Conservation (phyloP, 2,113 vertebrate species). For the Aptenodytes forsteri region DNA sequence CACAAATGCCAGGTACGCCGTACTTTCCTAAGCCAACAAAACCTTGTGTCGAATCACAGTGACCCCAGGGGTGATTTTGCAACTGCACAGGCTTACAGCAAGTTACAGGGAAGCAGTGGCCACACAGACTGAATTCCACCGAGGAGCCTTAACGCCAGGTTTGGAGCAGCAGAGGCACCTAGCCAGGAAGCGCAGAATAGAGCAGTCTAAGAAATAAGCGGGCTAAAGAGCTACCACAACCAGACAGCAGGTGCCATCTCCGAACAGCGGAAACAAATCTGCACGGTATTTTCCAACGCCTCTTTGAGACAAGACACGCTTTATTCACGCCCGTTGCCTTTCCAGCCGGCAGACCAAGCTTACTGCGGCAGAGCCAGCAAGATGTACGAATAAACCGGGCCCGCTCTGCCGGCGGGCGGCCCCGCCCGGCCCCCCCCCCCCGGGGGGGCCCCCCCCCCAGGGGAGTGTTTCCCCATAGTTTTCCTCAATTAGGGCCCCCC, state of each 20-base stretch:
- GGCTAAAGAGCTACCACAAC: not conserved
- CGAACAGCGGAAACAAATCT: not conserved
- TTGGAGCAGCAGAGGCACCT: fast-evolving
- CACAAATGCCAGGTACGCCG: not conserved
- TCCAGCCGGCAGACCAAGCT: not conserved
- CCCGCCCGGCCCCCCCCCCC: not conserved
- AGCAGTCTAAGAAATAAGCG: too few species aligned
- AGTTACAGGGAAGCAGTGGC: not conserved
- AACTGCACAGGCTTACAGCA: not conserved
- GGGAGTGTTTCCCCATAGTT: too few species aligned
- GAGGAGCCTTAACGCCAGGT: fast-evolving
- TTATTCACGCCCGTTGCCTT: not conserved
- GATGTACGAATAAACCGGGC: fast-evolving
- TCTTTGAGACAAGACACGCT: fast-evolving
- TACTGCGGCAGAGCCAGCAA: not conserved
- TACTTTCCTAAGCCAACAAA: not conserved
- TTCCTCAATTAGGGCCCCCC: too few species aligned
- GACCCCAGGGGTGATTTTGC: not conserved
- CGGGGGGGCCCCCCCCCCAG: too few species aligned
- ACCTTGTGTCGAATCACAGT: not conserved
- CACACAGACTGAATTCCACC: fast-evolving
- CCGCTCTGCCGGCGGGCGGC: not conserved
- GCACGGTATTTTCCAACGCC: not conserved
- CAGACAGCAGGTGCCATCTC: not conserved
- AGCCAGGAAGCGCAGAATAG: fast-evolving